A percentile compares a stretch with the other conserved stretches of the same genome.
Conservation (phyloP, 2,797 vertebrate genomes). For the Distichodus sexfasciatus region DNA sequence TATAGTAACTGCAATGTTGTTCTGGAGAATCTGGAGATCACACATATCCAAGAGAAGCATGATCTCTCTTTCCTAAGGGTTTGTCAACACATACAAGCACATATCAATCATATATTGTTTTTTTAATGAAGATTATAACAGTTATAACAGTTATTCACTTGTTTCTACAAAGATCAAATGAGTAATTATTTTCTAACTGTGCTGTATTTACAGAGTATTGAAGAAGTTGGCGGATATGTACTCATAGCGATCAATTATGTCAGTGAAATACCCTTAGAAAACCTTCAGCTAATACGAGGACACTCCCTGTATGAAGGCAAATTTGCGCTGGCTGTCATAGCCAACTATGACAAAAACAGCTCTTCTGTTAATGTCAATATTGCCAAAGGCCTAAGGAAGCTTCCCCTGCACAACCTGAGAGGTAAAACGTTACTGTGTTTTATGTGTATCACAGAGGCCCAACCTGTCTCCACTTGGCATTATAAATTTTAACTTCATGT, state of each 20-base stretch:
- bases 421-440: slow-evolving; percentile 62
- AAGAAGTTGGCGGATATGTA: slow-evolving; percentile 91
- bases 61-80: slow-evolving; percentile 89
- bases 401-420: slow-evolving; percentile 79
- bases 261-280: slow-evolving; percentile 77
- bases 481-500: too few relatives aligned
- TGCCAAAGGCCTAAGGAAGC: slow-evolving; percentile 73
- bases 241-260: slow-evolving; percentile 86
- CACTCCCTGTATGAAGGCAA: slow-evolving; percentile 80
- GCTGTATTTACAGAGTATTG: slow-evolving; percentile 75
- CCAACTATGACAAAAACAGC: slow-evolving; percentile 74
- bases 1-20: slow-evolving; percentile 88
- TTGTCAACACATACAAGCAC: slow-evolving; percentile 16
- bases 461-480: too few relatives aligned
- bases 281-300: slow-evolving; percentile 87
- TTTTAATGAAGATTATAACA: too few relatives aligned
- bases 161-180: background rate
- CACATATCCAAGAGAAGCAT: slow-evolving; percentile 76
- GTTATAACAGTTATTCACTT: too few relatives aligned
- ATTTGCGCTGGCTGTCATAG: slow-evolving; percentile 80
- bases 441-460: too few relatives aligned
- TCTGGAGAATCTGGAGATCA: slow-evolving; percentile 91
- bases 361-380: slow-evolving; percentile 47
- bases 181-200: background rate
- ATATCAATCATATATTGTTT: too few relatives aligned